Percentiles rank a stretch among this genome's conserved stretches.
Conservation (phyloP, 2,797 vertebrate species). For the Heterohyrax brucei region DNA sequence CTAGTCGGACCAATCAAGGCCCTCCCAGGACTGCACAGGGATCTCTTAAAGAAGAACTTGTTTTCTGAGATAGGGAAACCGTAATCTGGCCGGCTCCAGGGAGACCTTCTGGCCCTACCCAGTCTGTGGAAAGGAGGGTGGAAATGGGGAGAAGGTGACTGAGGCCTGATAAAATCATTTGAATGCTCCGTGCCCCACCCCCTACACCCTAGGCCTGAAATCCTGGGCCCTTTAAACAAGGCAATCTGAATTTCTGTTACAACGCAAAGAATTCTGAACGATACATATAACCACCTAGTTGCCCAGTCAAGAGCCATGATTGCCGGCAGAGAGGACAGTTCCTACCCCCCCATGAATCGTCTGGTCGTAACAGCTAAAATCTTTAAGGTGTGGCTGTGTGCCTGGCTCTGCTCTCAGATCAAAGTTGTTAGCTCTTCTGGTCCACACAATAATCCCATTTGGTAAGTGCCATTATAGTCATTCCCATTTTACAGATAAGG, state of each 20-base stretch:
- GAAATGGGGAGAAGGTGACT: not conserved
- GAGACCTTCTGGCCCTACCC: not conserved
- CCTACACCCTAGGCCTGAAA: not conserved
- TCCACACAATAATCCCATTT: not conserved
- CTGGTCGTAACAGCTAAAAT: not conserved
- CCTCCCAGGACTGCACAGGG: not conserved
- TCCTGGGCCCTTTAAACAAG: not conserved
- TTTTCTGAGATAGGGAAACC: too few species aligned
- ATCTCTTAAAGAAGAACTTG: not conserved
- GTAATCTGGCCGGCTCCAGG: not conserved
- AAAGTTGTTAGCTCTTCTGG: not conserved
- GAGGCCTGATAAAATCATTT: not conserved
- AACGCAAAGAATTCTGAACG: not conserved
- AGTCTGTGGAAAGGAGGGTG: not conserved
- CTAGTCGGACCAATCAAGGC: not conserved
- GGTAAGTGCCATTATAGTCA: too few species aligned
- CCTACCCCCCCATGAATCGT: not conserved
- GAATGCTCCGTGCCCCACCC: not conserved
- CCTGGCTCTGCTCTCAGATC: not conserved
- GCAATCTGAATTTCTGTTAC: not conserved
- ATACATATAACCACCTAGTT: not conserved
- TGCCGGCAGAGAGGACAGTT: not conserved
- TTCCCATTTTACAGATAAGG: not conserved
- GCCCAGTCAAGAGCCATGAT: not conserved
- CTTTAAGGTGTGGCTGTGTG: not conserved